These are phyloP conservation scores for Cercocebus atys DNA, from an alignment of 2,113 vertebrate genomes.

Conservation along the genomic window DNA sequence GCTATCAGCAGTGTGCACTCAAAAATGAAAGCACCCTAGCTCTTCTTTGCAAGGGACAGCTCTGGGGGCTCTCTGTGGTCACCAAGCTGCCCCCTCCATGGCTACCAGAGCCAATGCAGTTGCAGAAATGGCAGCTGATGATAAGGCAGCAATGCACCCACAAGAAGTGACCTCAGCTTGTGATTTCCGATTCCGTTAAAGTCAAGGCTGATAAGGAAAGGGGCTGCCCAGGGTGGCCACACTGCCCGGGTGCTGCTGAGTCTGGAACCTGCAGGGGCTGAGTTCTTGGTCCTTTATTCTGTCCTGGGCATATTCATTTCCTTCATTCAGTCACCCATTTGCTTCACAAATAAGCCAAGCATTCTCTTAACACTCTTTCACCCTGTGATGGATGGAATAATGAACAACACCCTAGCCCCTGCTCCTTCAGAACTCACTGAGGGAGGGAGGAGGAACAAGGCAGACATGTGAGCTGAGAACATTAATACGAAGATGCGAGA, in stretches of 20 bases:
- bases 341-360: background rate
- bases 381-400: background rate
- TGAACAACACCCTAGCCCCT: background rate
- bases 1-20: background rate
- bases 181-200: slow-evolving; percentile 78
- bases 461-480: background rate
- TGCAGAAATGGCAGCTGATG: background rate
- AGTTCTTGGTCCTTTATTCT: background rate
- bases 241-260: background rate
- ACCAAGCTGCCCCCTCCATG: background rate
- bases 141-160: background rate
- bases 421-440: background rate
- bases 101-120: background rate
- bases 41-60: background rate
- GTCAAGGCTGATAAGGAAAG: slow-evolving; percentile 56
- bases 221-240: background rate
- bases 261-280: background rate
- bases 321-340: background rate
- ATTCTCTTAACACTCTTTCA: background rate
- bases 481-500: background rate
- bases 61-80: background rate
- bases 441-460: too few species aligned
- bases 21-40: background rate
- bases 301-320: background rate
- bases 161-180: background rate